Percentiles rank a stretch among this genome's conserved stretches.
Conservation (phyloP, 2,797 vertebrate genomes). For the Gambelia wislizenii region DNA sequence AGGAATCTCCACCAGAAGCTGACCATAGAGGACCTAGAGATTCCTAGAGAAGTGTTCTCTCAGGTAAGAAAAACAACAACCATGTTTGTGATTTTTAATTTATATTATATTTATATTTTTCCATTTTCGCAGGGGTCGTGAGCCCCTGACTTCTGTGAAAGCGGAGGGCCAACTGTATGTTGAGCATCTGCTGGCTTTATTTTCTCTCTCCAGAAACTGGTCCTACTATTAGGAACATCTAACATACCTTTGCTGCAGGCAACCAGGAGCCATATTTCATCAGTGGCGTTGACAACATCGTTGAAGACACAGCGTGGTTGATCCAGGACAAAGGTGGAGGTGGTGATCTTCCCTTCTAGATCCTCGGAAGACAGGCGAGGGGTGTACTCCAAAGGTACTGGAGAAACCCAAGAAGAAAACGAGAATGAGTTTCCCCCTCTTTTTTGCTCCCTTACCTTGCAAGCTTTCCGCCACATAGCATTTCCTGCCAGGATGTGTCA, state of each 20-base stretch:
- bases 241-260: constrained; percentile 30
- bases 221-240: rapidly evolving
- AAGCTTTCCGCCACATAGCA: neutral
- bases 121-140: too few species aligned
- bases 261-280: constrained; percentile 74
- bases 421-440: neutral
- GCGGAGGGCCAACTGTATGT: too few species aligned
- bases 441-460: rapidly evolving
- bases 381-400: neutral
- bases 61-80: too few species aligned
- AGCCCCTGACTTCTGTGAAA: too few species aligned
- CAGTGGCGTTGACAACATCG: rapidly evolving
- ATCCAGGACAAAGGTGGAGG: constrained; percentile 68
- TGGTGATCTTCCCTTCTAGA: neutral
- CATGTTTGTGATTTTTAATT: too few species aligned
- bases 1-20: too few species aligned
- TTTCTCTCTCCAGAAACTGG: neutral
- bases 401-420: neutral
- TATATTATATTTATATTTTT: too few species aligned
- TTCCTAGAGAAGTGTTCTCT: too few species aligned
- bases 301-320: constrained; percentile 70
- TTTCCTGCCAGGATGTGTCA: too few species aligned
- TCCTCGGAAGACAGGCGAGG: rapidly evolving
- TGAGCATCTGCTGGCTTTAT: too few species aligned
- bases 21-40: too few species aligned